These are phyloP conservation scores for Embidobia sp. DNA, from an alignment of 2,888 invertebrate species.

Conservation along the genomic window DNA sequence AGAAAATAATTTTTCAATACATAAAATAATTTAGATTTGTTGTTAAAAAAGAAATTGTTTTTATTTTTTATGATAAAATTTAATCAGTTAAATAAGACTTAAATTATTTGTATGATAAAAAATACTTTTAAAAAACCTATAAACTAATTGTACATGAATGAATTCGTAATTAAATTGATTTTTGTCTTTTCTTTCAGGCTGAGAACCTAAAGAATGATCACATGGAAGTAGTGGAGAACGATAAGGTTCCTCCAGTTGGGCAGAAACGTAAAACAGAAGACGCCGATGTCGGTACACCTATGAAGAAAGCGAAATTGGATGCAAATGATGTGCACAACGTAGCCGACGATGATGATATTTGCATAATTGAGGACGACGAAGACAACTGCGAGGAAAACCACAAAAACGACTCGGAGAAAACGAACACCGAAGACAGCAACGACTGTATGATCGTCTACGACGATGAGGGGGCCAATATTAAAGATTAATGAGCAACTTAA, in stretches of 20 bases:
- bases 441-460: conserved; percentile 76
- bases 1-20: too few species aligned
- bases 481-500: too few species aligned
- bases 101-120: too few species aligned
- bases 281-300: conserved; percentile 49
- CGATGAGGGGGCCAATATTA: conserved; percentile 66
- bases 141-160: too few species aligned
- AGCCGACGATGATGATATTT: conserved; percentile 70
- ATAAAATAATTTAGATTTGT: too few species aligned
- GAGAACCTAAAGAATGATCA: conserved; percentile 66
- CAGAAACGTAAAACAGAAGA: conserved; percentile 77
- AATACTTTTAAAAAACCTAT: too few species aligned
- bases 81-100: too few species aligned
- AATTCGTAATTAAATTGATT: too few species aligned
- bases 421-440: conserved; percentile 59
- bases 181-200: too few species aligned
- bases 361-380: conserved; percentile 70
- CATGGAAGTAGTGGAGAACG: conserved; percentile 67
- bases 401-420: neutral
- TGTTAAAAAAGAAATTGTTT: too few species aligned
- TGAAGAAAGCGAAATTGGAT: conserved; percentile 73
- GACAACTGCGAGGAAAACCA: conserved; percentile 34
- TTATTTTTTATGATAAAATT: too few species aligned
- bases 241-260: conserved; percentile 59
- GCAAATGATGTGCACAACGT: conserved; percentile 44